Conservation (phyloP, 2,797 vertebrate genomes). For the Pseudochaenichthys georgianus region DNA sequence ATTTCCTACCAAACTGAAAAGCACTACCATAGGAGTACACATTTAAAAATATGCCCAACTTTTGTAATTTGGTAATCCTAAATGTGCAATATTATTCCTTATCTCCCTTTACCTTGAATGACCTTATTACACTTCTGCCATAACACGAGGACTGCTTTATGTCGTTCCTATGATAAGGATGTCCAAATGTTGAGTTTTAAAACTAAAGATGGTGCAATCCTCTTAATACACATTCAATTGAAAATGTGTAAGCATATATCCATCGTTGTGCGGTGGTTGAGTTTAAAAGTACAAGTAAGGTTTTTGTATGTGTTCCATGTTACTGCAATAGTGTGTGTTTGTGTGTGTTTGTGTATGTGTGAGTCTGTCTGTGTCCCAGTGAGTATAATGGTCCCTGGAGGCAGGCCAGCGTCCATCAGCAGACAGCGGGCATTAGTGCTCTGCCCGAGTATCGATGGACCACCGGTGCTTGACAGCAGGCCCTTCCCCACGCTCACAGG, state of each 20-base stretch:
- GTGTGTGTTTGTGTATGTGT: conserved; percentile 36
- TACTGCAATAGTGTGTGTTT: conserved; percentile 50
- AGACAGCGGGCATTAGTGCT: conserved; percentile 92
- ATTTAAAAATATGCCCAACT: not conserved
- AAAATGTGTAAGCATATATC: not conserved
- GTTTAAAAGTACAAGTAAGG: not conserved
- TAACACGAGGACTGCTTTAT: not conserved
- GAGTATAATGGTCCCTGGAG: conserved; percentile 94
- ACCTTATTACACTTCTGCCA: not conserved
- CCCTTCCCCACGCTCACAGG: conserved; percentile 82
- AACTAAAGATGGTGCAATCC: not conserved
- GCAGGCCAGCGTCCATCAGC: conserved; percentile 94
- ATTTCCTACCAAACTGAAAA: not conserved
- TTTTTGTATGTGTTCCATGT: conserved; percentile 48
- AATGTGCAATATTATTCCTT: not conserved
- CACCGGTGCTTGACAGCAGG: conserved; percentile 85
- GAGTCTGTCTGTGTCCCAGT: conserved; percentile 64
- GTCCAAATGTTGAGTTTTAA: conserved; percentile 1
- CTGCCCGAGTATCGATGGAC: conserved; percentile 93
- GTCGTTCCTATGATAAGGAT: not conserved
- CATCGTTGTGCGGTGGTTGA: conserved; percentile 12
- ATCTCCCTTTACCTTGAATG: not conserved
- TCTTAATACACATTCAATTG: not conserved
- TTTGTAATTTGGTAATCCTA: not conserved
- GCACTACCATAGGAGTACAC: not conserved